Evolutionary conservation across 1,140 invertebrate species (phyloP).

Genomic region (Belonocnema kinseyi): DNA sequence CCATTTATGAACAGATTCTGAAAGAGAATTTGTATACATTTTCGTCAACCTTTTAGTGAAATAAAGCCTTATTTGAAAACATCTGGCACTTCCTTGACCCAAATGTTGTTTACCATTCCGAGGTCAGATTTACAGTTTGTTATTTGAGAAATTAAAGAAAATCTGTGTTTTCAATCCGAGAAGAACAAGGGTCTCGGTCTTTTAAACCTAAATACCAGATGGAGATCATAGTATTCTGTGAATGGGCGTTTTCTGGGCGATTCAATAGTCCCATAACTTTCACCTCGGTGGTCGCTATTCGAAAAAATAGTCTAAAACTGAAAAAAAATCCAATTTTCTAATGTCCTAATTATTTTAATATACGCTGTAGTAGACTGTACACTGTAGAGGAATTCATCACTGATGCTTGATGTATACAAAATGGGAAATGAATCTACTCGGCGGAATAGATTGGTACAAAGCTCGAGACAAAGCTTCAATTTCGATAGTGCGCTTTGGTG

Average conservation of each 20-base stretch:
- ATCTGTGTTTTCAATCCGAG: not conserved
- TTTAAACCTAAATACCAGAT: not conserved
- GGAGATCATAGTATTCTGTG: not conserved
- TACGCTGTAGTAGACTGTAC: not conserved
- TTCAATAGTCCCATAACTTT: not conserved
- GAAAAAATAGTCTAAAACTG: not conserved
- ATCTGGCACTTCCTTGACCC: not conserved
- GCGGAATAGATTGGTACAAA: constrained; percentile 20
- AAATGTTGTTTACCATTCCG: not conserved
- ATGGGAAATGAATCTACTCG: not conserved
- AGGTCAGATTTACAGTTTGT: not conserved
- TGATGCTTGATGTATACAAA: not conserved
- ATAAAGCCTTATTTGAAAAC: not conserved
- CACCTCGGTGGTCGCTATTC: not conserved
- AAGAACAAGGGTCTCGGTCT: not conserved
- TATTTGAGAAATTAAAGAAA: not conserved
- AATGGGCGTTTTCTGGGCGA: constrained; percentile 10
- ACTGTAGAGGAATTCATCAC: not conserved
- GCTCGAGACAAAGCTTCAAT: constrained; percentile 20
- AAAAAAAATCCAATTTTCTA: not conserved
- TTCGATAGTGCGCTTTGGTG: constrained; percentile 20
- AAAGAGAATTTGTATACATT: too few relatives aligned
- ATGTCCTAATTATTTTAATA: not conserved
- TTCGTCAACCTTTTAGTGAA: not conserved
- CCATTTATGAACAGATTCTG: too few relatives aligned